phyloP scores from a whole-genome alignment of 2,797 vertebrate genomes.

The Sebastes minor region DNA sequence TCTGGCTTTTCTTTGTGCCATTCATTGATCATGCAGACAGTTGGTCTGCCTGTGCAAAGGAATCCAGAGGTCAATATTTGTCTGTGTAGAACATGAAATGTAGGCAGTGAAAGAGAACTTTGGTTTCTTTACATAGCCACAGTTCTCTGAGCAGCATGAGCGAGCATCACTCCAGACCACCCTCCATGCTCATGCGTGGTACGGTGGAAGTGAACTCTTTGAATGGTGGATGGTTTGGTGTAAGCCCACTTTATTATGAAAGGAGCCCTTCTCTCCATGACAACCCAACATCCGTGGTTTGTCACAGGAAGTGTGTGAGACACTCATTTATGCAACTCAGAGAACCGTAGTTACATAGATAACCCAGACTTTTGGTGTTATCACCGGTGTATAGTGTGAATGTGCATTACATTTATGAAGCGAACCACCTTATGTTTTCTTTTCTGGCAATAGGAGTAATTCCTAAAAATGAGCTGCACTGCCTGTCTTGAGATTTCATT shows the following conservation, averaged over 20 bases:
- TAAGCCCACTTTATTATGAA: not conserved
- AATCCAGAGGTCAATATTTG: not conserved
- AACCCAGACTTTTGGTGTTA: not conserved
- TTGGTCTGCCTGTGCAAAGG: not conserved
- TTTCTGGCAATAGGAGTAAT: not conserved
- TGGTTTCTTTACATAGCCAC: not conserved
- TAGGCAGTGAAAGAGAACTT: not conserved
- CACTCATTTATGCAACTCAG: not conserved
- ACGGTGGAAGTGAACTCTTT: not conserved
- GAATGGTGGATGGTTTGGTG: not conserved
- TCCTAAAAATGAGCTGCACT: not conserved
- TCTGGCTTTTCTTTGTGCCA: not conserved
- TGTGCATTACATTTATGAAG: not conserved
- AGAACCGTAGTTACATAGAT: not conserved
- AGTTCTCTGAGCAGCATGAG: not conserved
- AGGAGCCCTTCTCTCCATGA: not conserved
- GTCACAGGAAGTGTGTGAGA: not conserved
- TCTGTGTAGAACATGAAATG: not conserved
- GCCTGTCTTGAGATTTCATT: not conserved
- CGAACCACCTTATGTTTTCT: not conserved
- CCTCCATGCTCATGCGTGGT: no score
- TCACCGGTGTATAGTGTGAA: not conserved
- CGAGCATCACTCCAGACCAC: no score
- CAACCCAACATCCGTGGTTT: not conserved
- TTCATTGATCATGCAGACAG: not conserved